Evolutionary conservation across 2,113 vertebrate genomes (phyloP), one percentile per base, ranked within the genome.

Genomic region (Beaufortia kweichowensis): DNA sequence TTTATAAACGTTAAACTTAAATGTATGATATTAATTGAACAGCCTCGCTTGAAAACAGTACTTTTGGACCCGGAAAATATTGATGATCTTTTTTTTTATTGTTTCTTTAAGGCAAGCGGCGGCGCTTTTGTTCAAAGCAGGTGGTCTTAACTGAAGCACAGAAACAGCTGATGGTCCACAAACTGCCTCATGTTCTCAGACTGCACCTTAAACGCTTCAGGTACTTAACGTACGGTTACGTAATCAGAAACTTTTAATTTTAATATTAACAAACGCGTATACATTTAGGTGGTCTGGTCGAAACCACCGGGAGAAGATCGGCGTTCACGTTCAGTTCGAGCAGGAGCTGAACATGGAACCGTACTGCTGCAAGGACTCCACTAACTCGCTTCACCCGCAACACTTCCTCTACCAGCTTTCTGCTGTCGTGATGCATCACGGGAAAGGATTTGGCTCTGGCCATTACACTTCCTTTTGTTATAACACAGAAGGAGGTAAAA

Each of bases 391-490:
- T 76, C 94, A 93, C 91, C 91, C 94, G 82, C 94, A 94, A 77
- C 94, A 92, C 89, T 97, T 94, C 90, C 94, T 95, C 86, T 99
- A 98, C 84, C 96, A 98, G 93, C 95, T 99, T 87, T 97, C 97
- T 74, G 96, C 96, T 85, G 96, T 99, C 79, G 96, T 99, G 85
- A 99, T 99, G 97, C 97, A 99, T 84, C 97, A 99, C 74, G 97
- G 97, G 64, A 98, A 98, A 94, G 97, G 97, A 81, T 99, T 99
- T 78, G 97, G 97, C 94, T 98, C 97, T 90, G 97, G 97, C 91
- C 97, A 99, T 93, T 99, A 99, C 93, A 99, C 97, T 79, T 95
- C 97, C 87, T 99, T 96, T 92, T 99, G 97, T 93, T 99, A 97
- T 93, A 99, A 98, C 87, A 98, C 96, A 23, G 96, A 99, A 92